Evolutionary conservation across 2,113 vertebrate species (phyloP).

Genomic region (Pachyramphus minor): DNA sequence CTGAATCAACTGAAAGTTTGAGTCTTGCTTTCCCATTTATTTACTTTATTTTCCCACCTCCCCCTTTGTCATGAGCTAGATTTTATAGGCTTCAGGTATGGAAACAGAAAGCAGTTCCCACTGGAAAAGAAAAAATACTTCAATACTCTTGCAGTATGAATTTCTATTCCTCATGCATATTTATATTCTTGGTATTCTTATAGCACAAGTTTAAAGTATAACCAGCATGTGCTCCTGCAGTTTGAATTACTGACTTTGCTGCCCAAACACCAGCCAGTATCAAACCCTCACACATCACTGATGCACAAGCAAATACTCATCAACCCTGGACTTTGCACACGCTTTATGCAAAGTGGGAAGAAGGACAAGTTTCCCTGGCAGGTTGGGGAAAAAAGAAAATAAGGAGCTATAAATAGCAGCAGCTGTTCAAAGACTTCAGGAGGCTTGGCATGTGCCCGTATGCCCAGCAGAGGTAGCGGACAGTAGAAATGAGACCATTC

Average conservation of each 20-base stretch:
- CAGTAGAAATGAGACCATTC: neutral
- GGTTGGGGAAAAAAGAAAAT: neutral
- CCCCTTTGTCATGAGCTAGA: neutral
- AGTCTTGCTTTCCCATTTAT: neutral
- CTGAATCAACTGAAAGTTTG: neutral
- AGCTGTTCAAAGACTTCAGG: constrained; percentile 46
- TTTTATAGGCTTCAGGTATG: neutral
- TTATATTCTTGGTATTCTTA: neutral
- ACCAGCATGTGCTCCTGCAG: neutral
- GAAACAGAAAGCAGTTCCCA: neutral
- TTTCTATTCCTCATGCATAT: neutral
- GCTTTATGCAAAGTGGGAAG: neutral
- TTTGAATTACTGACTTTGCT: neutral
- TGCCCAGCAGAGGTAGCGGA: constrained; percentile 8
- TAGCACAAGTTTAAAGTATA: neutral
- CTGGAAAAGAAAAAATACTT: neutral
- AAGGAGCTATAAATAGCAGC: neutral
- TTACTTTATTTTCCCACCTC: neutral
- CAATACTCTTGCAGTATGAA: neutral
- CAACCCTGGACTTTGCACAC: neutral
- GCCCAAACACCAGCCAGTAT: neutral
- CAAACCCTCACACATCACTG: neutral
- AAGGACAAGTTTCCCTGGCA: neutral
- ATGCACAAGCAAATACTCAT: neutral
- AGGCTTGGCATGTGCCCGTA: neutral